These are phyloP conservation scores for Ceraclea dissimilis DNA, from an alignment of 2,888 invertebrate genomes.

Conservation along the genomic window DNA sequence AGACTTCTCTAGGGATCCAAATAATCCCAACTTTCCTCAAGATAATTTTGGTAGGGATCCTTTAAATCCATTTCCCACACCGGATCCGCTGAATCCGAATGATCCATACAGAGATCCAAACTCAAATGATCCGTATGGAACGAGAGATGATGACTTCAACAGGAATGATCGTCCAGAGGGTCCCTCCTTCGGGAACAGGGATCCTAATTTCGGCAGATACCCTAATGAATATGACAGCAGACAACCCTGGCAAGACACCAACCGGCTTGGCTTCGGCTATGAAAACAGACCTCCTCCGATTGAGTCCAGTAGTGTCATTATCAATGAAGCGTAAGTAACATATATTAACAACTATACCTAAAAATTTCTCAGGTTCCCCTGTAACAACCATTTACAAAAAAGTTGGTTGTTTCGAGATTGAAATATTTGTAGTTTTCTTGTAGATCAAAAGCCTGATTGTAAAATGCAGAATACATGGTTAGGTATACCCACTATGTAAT, in stretches of 20 bases:
- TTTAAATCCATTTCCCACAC: constrained; percentile 9
- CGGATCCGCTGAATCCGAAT: constrained; percentile 6
- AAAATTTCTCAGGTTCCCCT: too few relatives aligned
- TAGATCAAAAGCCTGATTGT: too few relatives aligned
- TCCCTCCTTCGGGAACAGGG: constrained; percentile 11
- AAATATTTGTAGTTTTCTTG: too few relatives aligned
- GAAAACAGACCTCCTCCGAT: constrained; percentile 34
- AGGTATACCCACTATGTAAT: too few relatives aligned
- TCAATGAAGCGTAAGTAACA: constrained; percentile 49
- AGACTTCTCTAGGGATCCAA: constrained; percentile 14
- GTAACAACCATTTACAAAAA: too few relatives aligned
- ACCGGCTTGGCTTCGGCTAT: constrained; percentile 33
- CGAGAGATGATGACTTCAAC: constrained; percentile 13
- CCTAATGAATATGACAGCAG: constrained; percentile 30
- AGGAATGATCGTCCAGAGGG: constrained; percentile 18
- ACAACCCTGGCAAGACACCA: constrained; percentile 21
- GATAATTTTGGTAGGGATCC: constrained; percentile 13
- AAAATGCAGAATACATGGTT: too few relatives aligned
- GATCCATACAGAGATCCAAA: constrained; percentile 14
- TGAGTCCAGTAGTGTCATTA: constrained; percentile 46
- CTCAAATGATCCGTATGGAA: constrained; percentile 15
- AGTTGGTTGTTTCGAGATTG: too few relatives aligned
- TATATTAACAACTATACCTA: neutral
- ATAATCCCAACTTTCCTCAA: constrained; percentile 16
- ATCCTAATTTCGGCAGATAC: constrained; percentile 4